Conservation (phyloP, 35 echinoderm and acorn worm species). For the Hemicentrotus pulcherrimus region DNA sequence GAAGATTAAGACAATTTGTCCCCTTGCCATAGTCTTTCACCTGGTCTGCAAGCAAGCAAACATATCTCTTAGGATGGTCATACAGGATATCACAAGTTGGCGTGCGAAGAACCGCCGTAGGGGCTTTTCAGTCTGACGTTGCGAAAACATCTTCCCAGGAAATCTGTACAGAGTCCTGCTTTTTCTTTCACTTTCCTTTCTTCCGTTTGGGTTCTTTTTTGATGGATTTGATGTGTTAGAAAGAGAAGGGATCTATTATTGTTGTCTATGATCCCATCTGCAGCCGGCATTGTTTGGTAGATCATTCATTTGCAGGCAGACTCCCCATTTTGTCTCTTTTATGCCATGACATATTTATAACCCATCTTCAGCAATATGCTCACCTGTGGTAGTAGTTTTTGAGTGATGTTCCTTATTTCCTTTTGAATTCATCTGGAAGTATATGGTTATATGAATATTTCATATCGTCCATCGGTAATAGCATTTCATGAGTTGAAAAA, state of each 20-base stretch:
- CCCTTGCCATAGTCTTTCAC: conserved; percentile 16
- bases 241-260: conserved; percentile 22
- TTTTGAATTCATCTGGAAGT: conserved; percentile 13
- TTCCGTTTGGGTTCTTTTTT: conserved; percentile 40
- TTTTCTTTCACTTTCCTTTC: conserved; percentile 47
- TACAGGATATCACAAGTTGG: conserved; percentile 49
- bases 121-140: conserved; percentile 45
- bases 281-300: conserved; percentile 32
- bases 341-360: background rate
- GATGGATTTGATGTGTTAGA: conserved; percentile 47
- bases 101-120: conserved; percentile 40
- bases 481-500: background rate
- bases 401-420: conserved; percentile 45
- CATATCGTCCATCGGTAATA: conserved; percentile 1
- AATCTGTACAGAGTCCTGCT: conserved; percentile 30
- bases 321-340: background rate
- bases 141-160: conserved; percentile 54
- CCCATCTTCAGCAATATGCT: conserved; percentile 40
- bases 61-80: background rate
- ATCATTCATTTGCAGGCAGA: background rate
- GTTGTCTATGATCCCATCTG: conserved; percentile 16
- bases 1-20: background rate
- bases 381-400: conserved; percentile 28
- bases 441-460: conserved; percentile 31
- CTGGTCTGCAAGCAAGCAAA: background rate